Base-by-base conservation (phyloP, 53 echinoderm and acorn worm genomes). In the Paracentrotus lividus region DNA sequence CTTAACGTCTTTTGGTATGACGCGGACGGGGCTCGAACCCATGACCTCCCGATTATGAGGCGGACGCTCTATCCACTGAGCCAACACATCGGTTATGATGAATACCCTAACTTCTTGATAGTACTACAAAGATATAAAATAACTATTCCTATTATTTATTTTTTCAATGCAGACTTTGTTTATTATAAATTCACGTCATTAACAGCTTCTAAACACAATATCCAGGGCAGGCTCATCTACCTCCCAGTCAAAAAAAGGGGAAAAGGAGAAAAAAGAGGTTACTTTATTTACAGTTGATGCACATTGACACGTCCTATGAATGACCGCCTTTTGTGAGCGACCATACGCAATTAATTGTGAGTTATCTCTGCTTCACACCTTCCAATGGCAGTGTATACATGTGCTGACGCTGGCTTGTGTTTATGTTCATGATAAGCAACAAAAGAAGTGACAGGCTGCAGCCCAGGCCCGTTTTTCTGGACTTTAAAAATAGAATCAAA, bases 361-460 rank as follows among this genome's bases (percentile, higher is more conserved):
- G 56, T 89, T 89, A 89, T 89, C 89, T 89, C 27, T 64, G 26
- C 61, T 13, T 89, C 65, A 89, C 89, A 61, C 89, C 89, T 89
- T 43, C 24, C 89, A 89, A 89, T 59, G 89, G 18, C 86, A 86
- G 18, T 55, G 88, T 88, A n/a, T 61, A 61, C 88, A 88, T 60
- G 88, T 88, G 89, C n/a, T 27, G 89, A 43, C 40, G 38, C 60
- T 26, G 65, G 59, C 24, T 7, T 64, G 42, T 89, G 65, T 58
- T 61, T 42, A 89, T 89, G 89, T 64, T 86, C 43, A 24, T 89
- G 43, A 60, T 89, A 5, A 40, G 44, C 40, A 89, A 89, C 89
- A 89, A 64, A 65, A 89, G 89, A 36, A 54, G 86, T 9, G 86
- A 4, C 36, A 86, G 53, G 86, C 57, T 34, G n/a, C 49, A 81